Evolutionary conservation across 2,797 vertebrate genomes (phyloP), one percentile per base, ranked within the genome.

Genomic region (Gymnodraco acuticeps): DNA sequence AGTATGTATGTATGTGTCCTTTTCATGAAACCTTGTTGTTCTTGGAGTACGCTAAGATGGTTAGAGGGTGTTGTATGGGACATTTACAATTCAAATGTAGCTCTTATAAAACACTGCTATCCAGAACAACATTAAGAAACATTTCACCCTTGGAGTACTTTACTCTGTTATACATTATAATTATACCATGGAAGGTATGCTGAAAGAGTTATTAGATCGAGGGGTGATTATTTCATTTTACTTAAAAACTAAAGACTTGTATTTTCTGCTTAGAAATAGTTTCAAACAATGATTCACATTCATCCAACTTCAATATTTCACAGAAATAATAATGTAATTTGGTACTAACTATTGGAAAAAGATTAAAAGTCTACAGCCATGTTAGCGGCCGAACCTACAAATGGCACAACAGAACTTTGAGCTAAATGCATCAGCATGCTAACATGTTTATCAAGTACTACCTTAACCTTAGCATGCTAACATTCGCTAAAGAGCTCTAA

Each of bases 71-170:
- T 19, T 17, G 45, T 6, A 31, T 61, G 58, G 54, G 38, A 46
- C 58, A 78, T 81, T 82, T 85, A 63, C 64, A 74, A 79, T 75
- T 84, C 33, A 86, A 75, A 85, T 85, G 82, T 63, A 58, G 68
- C 10, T 78, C 53, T 65, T 85, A 78, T 62, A 83, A 53, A 38
- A 46, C 27, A 2, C 42, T 10, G n/a, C 31, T 70, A 55, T 56
- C n/a, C 43, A 68, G 42, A 70, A 65, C 7, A n/a, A 75, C 76
- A 48, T 10, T 53, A 68, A 31, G 47, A 33, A 46, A 76, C 58
- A 73, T 27, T 70, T 52, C 46, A 23, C 64, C 80, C 77, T 53
- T 1, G 5, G 78, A 77, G 66, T n/a, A 54, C 19, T 19, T 78
- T 61, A 67, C 23, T 27, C 48, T 12, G 71, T 63, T 70, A 59